Evolutionary conservation across 2,113 vertebrate genomes (phyloP).

Genomic region (Microtus richardsoni): DNA sequence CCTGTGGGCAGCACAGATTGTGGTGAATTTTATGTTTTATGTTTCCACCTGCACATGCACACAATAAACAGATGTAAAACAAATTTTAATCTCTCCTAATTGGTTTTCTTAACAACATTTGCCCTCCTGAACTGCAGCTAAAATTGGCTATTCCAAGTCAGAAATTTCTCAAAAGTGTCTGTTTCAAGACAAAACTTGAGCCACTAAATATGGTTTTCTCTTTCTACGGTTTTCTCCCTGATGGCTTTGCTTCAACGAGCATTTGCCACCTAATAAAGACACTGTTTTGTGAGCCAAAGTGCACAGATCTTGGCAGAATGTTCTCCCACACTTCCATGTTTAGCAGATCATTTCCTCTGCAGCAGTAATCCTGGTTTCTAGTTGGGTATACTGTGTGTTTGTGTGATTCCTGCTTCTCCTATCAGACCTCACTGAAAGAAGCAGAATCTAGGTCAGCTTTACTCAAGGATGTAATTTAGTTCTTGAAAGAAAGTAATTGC

Average conservation of each 20-base stretch:
- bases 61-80: neutral
- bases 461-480: neutral
- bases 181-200: neutral
- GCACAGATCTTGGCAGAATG: neutral
- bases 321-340: neutral
- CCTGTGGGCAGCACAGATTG: neutral
- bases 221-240: neutral
- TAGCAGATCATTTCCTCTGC: constrained; percentile 36
- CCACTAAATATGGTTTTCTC: neutral
- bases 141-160: neutral
- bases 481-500: neutral
- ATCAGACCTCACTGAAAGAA: neutral
- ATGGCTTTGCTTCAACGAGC: neutral
- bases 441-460: constrained; percentile 19
- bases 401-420: neutral
- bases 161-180: constrained; percentile 20
- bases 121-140: neutral
- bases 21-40: constrained; percentile 8
- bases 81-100: neutral
- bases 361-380: neutral
- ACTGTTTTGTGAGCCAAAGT: neutral
- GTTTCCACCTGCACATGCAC: neutral
- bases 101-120: neutral
- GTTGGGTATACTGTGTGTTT: neutral
- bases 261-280: neutral